Conservation (phyloP, 2,113 vertebrate species). For the Nematolebias whitei region DNA sequence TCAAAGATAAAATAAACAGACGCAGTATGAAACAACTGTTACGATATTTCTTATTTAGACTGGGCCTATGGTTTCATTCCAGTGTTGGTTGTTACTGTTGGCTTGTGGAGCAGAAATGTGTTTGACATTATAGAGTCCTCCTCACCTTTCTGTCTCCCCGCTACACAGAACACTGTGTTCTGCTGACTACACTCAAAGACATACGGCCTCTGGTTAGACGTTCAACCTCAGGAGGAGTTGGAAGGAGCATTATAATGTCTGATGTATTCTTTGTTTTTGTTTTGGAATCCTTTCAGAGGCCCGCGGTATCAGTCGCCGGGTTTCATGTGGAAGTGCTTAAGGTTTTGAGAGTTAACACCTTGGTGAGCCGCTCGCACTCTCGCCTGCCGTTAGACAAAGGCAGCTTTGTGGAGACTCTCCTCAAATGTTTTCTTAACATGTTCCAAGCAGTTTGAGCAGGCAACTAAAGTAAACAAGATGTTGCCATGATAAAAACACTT, state of each 20-base stretch:
- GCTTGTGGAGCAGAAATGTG: constrained; percentile 74
- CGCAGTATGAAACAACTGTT: constrained; percentile 82
- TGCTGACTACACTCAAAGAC: constrained; percentile 62
- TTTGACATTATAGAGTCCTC: constrained; percentile 74
- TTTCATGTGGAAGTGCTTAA: constrained; percentile 99
- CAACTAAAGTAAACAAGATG: constrained; percentile 99
- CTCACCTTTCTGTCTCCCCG: constrained; percentile 66
- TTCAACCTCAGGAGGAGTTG: constrained; percentile 71
- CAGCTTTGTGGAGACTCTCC: constrained; percentile 94
- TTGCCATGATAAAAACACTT: constrained; percentile 99
- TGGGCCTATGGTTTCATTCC: constrained; percentile 69
- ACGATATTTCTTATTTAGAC: no score
- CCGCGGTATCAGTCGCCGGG: constrained; percentile 86
- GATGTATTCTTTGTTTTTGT: constrained; percentile 80
- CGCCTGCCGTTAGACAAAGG: constrained; percentile 91
- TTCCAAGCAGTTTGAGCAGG: constrained; percentile 99
- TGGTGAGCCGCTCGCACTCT: constrained; percentile 89
- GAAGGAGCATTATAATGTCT: constrained; percentile 79
- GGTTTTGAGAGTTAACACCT: constrained; percentile 98
- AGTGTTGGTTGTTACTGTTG: constrained; percentile 78
- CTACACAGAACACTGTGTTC: constrained; percentile 55
- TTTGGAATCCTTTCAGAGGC: constrained; percentile 78
- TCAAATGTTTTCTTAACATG: constrained; percentile 99
- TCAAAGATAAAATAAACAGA: constrained; percentile 80
- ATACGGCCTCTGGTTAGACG: constrained; percentile 22